Percentiles rank a stretch among this genome's conserved stretches.
phyloP scores from a whole-genome alignment of 2,113 vertebrate genomes.

The Dasyprocta punctata region DNA sequence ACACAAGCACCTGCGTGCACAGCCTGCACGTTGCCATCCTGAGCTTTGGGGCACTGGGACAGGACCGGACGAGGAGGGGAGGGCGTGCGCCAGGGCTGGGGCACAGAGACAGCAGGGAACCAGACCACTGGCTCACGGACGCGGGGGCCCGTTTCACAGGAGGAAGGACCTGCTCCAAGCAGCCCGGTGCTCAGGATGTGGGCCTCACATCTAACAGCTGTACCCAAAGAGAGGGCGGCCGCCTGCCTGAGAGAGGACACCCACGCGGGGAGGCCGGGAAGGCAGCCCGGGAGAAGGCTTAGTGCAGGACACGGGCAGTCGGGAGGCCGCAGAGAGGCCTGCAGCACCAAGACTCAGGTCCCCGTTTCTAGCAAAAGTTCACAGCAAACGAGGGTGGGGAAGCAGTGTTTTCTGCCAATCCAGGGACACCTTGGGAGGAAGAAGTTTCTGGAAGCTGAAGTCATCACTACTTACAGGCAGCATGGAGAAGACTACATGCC shows the following conservation, averaged over 20 bases:
- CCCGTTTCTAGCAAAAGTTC: not conserved
- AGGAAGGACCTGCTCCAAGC: too few species aligned
- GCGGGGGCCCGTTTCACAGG: too few species aligned
- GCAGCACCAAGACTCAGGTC: not conserved
- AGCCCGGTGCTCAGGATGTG: accelerated
- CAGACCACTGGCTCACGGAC: not conserved
- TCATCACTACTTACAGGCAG: not conserved
- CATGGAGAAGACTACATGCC: not conserved
- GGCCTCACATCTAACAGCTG: accelerated
- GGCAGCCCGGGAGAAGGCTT: not conserved
- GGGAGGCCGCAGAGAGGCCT: not conserved
- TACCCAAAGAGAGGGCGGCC: not conserved
- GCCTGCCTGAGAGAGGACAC: accelerated
- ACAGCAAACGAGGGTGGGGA: not conserved
- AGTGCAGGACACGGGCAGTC: not conserved
- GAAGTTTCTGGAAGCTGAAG: accelerated
- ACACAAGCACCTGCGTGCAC: too few species aligned
- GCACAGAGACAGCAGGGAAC: not conserved
- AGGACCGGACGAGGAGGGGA: not conserved
- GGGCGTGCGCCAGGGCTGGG: accelerated
- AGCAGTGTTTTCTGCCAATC: not conserved
- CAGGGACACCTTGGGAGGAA: accelerated
- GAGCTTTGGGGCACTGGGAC: not conserved
- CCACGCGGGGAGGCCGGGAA: not conserved
- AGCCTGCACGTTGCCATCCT: accelerated